Percentiles rank a stretch among this genome's conserved stretches.
Conservation (phyloP, 2,888 invertebrate genomes). For the Rhingia campestris region DNA sequence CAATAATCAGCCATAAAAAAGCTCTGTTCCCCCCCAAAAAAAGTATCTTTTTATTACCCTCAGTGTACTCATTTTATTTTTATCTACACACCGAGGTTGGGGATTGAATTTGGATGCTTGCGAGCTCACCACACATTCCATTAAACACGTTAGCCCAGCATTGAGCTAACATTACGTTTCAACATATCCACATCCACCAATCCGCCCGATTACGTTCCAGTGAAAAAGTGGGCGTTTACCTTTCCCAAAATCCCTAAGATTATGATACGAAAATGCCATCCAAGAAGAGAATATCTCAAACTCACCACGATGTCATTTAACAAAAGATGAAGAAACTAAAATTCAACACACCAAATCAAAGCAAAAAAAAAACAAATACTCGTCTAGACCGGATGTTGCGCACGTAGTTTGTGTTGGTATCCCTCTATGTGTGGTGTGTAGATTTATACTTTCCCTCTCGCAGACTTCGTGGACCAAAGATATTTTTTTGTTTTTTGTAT, state of each 20-base stretch:
- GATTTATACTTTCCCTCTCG: conserved; percentile 69
- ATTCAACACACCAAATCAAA: conserved; percentile 11
- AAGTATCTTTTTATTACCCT: too few relatives aligned
- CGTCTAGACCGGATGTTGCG: conserved; percentile 73
- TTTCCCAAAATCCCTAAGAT: not conserved
- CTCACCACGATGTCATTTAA: conserved; percentile 65
- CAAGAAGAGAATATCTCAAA: conserved; percentile 32
- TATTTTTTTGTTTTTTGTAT: conserved; percentile 40
- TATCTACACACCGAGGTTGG: not conserved
- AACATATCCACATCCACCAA: conserved; percentile 11
- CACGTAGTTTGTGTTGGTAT: conserved; percentile 44
- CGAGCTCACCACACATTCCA: conserved; percentile 25
- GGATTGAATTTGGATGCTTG: not conserved
- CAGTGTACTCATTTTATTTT: not conserved
- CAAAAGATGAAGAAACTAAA: conserved; percentile 53
- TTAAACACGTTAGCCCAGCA: not conserved
- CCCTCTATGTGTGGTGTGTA: conserved; percentile 16
- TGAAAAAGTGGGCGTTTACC: conserved; percentile 58
- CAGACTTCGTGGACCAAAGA: conserved; percentile 40
- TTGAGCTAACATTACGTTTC: not conserved
- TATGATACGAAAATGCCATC: conserved; percentile 19
- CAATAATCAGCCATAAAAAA: conserved; percentile 17
- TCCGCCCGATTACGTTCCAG: conserved; percentile 21
- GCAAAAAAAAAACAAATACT: conserved; percentile 31
- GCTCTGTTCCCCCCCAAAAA: conserved; percentile 23